Base-by-base conservation (phyloP, 2,113 vertebrate genomes). In the Ophthalmolycus amberensis region DNA sequence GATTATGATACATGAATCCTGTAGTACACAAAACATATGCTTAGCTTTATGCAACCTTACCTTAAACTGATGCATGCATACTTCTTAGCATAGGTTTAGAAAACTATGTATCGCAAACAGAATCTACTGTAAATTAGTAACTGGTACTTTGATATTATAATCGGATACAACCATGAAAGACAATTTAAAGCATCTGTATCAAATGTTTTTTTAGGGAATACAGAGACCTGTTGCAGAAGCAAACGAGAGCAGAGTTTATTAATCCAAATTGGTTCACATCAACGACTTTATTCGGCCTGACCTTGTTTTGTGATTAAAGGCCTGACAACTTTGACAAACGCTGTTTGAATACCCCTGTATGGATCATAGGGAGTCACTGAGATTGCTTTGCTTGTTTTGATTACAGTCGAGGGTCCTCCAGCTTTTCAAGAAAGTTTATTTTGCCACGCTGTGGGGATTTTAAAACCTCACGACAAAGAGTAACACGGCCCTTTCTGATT, bases 231-330 rank as follows among this genome's bases (percentile, higher is more conserved):
- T 42, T 71, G 40, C 9, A 25, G 58, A 56, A 56, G 59, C 75
- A 69, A 84, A 18, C 52, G 46, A 60, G 11, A 67, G 38, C 71
- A 27, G 54, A 52, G 7, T 20, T 73, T 50, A 5, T 34, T 58
- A n/a, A 54, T 70, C 48, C 56, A 68, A 82, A 85, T 70, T 38
- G 78, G 77, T 59, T 82, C 48, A 9, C 65, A 14, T 46, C 9
- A 37, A 78, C 32, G 75, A 54, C 79, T 90, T 77, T 85, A 80
- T 87, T 82, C 82, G 73, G 29, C 37, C 38, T 75, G 78, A 86
- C 79, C 78, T 85, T 85, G 71, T 62, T 74, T 79, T 44, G 50
- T 77, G 71, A 89, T 83, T 85, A 82, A 58, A 79, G 8, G 58
- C 59, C 27, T 68, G 89, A 86, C 83, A 75, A 32, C 71, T 77